Conservation (phyloP, 2,797 vertebrate species). For the Craterocephalus amniculus region DNA sequence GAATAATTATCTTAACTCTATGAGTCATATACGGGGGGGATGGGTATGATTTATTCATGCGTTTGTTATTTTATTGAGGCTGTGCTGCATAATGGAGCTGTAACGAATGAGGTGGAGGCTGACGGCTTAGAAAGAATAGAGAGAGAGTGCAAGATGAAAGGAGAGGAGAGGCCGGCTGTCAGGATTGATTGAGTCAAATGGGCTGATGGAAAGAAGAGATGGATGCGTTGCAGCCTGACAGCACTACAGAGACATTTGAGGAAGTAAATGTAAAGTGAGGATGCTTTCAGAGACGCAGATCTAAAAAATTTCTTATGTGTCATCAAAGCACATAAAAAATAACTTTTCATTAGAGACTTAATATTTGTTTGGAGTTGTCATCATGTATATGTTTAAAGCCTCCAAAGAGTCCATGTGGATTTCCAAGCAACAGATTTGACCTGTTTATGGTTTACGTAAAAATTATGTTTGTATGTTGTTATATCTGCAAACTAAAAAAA, state of each 20-base stretch:
- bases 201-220: conserved; percentile 43
- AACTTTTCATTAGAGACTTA: not conserved
- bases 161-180: conserved; percentile 53
- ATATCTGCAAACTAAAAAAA: too few species aligned
- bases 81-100: conserved; percentile 64
- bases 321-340: not conserved
- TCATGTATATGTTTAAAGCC: not conserved
- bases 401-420: not conserved
- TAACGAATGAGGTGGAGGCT: conserved; percentile 64
- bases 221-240: conserved; percentile 14
- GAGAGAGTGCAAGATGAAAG: conserved; percentile 60
- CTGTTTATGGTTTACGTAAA: too few species aligned
- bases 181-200: conserved; percentile 51
- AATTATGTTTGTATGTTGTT: too few species aligned
- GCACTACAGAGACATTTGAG: conserved; percentile 1
- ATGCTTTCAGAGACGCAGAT: not conserved
- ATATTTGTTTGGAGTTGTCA: not conserved
- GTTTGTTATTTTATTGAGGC: conserved; percentile 63
- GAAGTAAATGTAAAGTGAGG: not conserved
- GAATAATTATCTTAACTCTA: conserved; percentile 70
- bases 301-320: not conserved
- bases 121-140: conserved; percentile 45
- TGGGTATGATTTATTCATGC: conserved; percentile 73
- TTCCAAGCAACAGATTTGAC: too few species aligned
- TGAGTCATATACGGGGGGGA: conserved; percentile 55